A percentile compares a stretch with the other conserved stretches of the same genome.
These are phyloP conservation scores for Protonemura montana DNA, from an alignment of 2,888 invertebrate species.

Conservation along the genomic window DNA sequence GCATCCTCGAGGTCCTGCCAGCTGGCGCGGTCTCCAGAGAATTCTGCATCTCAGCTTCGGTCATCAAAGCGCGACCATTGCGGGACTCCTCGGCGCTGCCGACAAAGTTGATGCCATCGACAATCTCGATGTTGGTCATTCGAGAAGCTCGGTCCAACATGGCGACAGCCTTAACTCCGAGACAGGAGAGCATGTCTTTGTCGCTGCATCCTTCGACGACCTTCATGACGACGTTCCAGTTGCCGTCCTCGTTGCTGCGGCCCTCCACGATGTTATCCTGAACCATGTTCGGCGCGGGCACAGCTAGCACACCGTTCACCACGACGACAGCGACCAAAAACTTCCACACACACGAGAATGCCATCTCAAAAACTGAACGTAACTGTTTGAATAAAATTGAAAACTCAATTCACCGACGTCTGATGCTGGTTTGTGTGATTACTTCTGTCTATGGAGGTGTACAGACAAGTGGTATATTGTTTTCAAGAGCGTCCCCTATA, in stretches of 20 bases:
- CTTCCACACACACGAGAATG: background rate
- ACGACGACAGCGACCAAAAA: conserved; percentile 8
- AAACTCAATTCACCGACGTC: background rate
- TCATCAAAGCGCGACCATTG: conserved; percentile 54
- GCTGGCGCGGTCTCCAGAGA: conserved; percentile 63
- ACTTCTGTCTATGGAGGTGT: background rate
- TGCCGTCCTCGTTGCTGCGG: conserved; percentile 40
- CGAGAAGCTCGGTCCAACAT: conserved; percentile 65
- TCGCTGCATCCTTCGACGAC: conserved; percentile 48
- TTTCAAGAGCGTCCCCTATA: conserved; percentile 30
- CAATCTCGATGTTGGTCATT: conserved; percentile 64
- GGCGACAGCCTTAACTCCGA: conserved; percentile 66
- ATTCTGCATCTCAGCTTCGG: conserved; percentile 62
- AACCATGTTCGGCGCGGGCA: conserved; percentile 48
- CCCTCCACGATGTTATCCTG: conserved; percentile 60
- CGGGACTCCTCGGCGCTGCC: conserved; percentile 56
- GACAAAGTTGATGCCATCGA: conserved; percentile 67
- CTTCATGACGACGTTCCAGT: conserved; percentile 47
- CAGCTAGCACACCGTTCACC: conserved; percentile 34
- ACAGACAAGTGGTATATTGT: conserved; percentile 33
- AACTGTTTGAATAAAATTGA: too few species aligned
- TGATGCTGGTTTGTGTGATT: background rate
- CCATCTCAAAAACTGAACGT: conserved; percentile 18
- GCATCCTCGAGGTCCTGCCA: conserved; percentile 64
- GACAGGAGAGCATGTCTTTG: conserved; percentile 59